Base-by-base conservation (phyloP, 2,797 vertebrate species). In the Sebastiscus tertius region DNA sequence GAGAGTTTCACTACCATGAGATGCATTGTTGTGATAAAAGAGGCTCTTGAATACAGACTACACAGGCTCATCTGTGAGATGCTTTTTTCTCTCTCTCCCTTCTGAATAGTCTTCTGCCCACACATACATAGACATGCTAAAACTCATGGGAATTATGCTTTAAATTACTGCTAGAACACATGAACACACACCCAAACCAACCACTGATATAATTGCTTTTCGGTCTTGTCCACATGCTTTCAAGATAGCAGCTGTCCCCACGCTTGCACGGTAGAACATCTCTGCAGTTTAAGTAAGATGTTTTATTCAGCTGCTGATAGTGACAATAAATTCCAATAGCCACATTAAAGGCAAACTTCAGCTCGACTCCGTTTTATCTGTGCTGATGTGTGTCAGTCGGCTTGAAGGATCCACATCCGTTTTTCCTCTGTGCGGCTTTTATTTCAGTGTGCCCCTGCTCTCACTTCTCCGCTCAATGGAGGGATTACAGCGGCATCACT, bases 401-500 rank as follows among this genome's bases (percentile, higher is more conserved):
- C 62, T 81, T 64, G 49, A 77, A 73, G 83, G 68, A 63, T 62
- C 58, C 52, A 22, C 75, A 54, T 82, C 68, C 31, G 26, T 68
- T 74, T 80, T 59, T 67, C 83, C 54, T 89, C 69, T 71, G 71
- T 63, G 66, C n/a, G 0, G 77, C 69, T 80, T 87, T 89, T 91
- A 82, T 80, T 86, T 74, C 72, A 67, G 55, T 46, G 24, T 22
- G 65, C 87, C 80, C 71, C 77, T 60, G 49, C 84, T 67, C 79
- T 85, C 74, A 36, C 77, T 66, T 65, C 80, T 64, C 55, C 26
- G 26, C 73, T 87, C 80, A 61, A 56, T 56, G 68, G 79, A 87
- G 56, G 87, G 90, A 94, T 94, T 93, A 93, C 63, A 75, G 77
- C 63, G 20, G 81, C 88, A 90, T 91, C 73, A 70, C 82, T 89